These are phyloP conservation scores for Abrostola tripartita DNA, from an alignment of 2,888 invertebrate genomes.

Conservation along the genomic window DNA sequence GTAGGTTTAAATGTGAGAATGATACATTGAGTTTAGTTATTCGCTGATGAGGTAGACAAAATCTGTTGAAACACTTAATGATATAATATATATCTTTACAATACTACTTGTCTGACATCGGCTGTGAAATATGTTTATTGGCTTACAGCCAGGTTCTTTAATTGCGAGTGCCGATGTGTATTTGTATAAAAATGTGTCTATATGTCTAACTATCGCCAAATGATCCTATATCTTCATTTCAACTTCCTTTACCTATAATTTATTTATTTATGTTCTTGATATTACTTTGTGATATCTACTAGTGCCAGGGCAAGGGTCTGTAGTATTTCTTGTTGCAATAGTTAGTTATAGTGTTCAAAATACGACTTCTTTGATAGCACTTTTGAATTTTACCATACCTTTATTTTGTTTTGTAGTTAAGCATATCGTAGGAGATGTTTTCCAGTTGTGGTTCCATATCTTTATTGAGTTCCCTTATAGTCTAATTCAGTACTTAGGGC, in stretches of 20 bases:
- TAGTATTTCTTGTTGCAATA: constrained; percentile 61
- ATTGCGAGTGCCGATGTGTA: constrained; percentile 49
- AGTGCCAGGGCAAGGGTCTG: constrained; percentile 61
- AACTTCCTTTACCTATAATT: constrained; percentile 35
- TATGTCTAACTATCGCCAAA: constrained; percentile 45
- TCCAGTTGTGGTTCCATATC: constrained; percentile 64
- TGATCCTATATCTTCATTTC: constrained; percentile 53
- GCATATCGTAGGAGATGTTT: constrained; percentile 68
- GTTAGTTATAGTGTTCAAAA: constrained; percentile 47
- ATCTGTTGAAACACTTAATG: constrained; percentile 43
- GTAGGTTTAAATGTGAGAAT: constrained; percentile 72
- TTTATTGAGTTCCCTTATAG: constrained; percentile 69
- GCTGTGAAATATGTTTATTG: constrained; percentile 67
- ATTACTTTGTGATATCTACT: constrained; percentile 69
- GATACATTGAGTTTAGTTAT: constrained; percentile 49
- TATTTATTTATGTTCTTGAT: constrained; percentile 58
- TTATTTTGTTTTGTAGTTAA: constrained; percentile 69
- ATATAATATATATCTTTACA: constrained; percentile 36
- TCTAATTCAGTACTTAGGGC: constrained; percentile 81
- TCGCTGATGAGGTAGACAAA: constrained; percentile 54
- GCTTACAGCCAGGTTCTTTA: constrained; percentile 45
- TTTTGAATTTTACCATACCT: constrained; percentile 61
- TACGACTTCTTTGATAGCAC: constrained; percentile 55
- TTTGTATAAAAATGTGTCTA: constrained; percentile 35
- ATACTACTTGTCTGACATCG: constrained; percentile 57